phyloP scores from a whole-genome alignment of 2,888 invertebrate species.

The Scotopteryx bipunctaria region DNA sequence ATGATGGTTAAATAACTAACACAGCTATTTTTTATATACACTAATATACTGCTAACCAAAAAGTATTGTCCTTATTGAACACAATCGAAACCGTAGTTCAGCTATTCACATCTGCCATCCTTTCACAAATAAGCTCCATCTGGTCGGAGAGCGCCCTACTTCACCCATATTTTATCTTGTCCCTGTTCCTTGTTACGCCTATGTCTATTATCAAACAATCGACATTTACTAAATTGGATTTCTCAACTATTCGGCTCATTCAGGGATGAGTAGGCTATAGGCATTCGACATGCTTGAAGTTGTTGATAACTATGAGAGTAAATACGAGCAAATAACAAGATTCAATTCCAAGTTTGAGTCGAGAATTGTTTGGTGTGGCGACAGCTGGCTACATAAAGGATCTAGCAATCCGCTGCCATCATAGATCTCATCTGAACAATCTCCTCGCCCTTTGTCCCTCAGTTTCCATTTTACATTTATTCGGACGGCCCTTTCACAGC shows the following conservation, averaged over 20 bases:
- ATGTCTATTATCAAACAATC: not conserved
- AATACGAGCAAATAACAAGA: slow-evolving; percentile 19
- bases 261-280: not conserved
- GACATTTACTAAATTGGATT: not conserved
- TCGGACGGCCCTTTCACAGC: slow-evolving; percentile 59
- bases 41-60: no score
- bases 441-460: slow-evolving; percentile 60
- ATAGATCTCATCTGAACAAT: slow-evolving; percentile 62
- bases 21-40: no score
- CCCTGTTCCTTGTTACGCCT: no score
- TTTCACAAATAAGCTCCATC: no score
- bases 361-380: slow-evolving; percentile 22
- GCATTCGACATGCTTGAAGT: slow-evolving; percentile 1
- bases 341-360: slow-evolving; percentile 21
- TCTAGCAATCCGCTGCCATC: slow-evolving; percentile 55
- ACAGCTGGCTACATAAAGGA: slow-evolving; percentile 47
- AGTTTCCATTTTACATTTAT: slow-evolving; percentile 70
- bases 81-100: no score
- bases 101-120: no score
- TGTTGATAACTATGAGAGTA: slow-evolving; percentile 13
- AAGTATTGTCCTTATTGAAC: no score
- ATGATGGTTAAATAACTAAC: no score
- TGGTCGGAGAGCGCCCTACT: no score
- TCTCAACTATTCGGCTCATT: not conserved
- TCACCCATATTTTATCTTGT: no score